These are phyloP conservation scores for Morpho helenor DNA, from an alignment of 2,888 invertebrate genomes.

Conservation along the genomic window DNA sequence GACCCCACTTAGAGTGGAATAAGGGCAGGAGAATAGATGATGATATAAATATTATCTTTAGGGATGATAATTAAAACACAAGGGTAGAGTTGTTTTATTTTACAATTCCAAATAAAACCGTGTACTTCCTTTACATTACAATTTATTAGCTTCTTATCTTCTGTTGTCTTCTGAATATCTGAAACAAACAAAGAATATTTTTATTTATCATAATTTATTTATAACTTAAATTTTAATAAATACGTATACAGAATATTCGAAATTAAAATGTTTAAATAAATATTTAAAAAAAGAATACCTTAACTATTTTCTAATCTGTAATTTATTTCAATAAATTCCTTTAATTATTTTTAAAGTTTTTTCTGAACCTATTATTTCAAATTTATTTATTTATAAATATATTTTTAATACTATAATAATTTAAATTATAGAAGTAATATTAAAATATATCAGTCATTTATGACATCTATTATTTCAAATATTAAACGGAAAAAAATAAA, in stretches of 20 bases:
- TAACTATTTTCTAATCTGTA: no score
- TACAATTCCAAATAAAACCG: constrained; percentile 29
- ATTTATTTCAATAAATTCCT: no score
- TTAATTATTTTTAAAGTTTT: no score
- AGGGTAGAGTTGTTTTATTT: constrained; percentile 53
- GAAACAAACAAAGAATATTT: constrained; percentile 20
- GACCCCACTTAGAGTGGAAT: no score
- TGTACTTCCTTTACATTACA: constrained; percentile 8
- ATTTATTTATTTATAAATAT: neutral
- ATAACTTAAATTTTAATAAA: neutral
- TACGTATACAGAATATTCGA: neutral
- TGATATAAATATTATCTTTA: no score
- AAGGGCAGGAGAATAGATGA: no score
- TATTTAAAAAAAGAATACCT: no score
- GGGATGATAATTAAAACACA: constrained; percentile 46
- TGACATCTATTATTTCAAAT: no score
- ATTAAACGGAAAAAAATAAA: no score
- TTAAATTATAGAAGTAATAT: neutral
- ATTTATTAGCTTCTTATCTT: neutral
- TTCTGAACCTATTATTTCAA: no score
- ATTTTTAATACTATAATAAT: neutral
- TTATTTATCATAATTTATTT: neutral
- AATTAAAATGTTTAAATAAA: neutral
- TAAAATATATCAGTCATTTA: no score
- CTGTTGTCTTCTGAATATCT: constrained; percentile 5